Percentiles rank a stretch among this genome's conserved stretches.
These are phyloP conservation scores for Drosophila anomelani DNA, from an alignment of 2,888 invertebrate species.

Conservation along the genomic window DNA sequence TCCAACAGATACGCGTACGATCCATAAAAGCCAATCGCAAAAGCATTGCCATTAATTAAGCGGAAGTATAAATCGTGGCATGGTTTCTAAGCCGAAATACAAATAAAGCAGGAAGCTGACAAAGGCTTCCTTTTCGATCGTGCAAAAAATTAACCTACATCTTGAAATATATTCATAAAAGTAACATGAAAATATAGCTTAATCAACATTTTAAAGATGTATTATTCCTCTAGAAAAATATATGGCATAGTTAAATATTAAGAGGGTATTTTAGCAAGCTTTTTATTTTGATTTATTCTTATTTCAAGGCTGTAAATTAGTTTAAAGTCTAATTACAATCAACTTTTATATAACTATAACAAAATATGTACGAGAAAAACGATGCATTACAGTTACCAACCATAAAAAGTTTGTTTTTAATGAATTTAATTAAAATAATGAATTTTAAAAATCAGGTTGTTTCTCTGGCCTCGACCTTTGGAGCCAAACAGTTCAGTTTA, in stretches of 20 bases:
- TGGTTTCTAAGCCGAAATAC: conserved; percentile 31
- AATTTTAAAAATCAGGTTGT: background rate
- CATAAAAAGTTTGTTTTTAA: no score
- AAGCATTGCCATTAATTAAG: conserved; percentile 67
- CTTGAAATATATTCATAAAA: background rate
- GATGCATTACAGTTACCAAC: background rate
- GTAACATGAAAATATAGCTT: background rate
- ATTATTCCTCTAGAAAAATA: background rate
- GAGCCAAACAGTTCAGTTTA: background rate
- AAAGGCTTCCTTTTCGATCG: conserved; percentile 26
- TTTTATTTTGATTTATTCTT: background rate
- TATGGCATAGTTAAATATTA: background rate
- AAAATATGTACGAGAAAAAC: background rate
- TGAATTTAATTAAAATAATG: background rate
- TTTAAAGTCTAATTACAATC: background rate
- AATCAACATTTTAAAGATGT: background rate
- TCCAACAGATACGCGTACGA: conserved; percentile 37
- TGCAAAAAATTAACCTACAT: background rate
- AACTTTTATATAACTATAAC: background rate
- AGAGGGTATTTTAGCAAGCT: background rate
- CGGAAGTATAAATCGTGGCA: conserved; percentile 61
- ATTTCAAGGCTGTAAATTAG: background rate
- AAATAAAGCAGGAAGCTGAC: conserved; percentile 49
- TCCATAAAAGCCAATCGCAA: conserved; percentile 52
- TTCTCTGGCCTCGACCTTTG: background rate